Evolutionary conservation across 2,797 vertebrate genomes (phyloP).

Genomic region (Rousettus madagascariensis): DNA sequence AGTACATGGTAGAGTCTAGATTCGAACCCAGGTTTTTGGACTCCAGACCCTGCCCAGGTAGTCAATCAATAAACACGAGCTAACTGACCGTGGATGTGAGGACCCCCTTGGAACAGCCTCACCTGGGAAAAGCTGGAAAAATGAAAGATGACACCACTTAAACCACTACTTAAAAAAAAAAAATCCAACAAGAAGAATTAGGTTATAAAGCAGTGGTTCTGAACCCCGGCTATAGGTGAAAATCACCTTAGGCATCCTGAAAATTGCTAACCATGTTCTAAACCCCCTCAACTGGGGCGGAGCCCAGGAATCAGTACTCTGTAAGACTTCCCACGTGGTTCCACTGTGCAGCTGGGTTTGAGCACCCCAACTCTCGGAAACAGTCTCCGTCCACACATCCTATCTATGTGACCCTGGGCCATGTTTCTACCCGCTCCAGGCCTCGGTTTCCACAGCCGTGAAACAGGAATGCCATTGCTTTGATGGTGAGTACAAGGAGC

Average conservation of each 20-base stretch:
- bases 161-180: too few species aligned
- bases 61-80: neutral
- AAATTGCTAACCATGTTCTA: neutral
- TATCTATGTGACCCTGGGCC: neutral
- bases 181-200: neutral
- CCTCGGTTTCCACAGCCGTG: neutral
- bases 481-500: neutral
- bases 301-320: neutral
- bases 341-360: too few species aligned
- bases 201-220: neutral
- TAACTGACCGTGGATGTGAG: neutral
- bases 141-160: neutral
- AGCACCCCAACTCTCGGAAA: neutral
- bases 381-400: too few species aligned
- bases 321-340: neutral
- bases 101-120: neutral
- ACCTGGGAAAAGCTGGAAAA: neutral
- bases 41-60: neutral
- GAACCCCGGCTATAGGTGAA: neutral
- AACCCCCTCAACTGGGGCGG: neutral
- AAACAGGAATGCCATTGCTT: accelerated
- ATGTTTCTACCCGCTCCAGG: neutral
- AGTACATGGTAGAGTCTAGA: neutral
- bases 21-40: neutral
- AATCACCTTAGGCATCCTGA: neutral